Base-by-base conservation (phyloP, 1,140 invertebrate genomes). In the Venturia canescens region DNA sequence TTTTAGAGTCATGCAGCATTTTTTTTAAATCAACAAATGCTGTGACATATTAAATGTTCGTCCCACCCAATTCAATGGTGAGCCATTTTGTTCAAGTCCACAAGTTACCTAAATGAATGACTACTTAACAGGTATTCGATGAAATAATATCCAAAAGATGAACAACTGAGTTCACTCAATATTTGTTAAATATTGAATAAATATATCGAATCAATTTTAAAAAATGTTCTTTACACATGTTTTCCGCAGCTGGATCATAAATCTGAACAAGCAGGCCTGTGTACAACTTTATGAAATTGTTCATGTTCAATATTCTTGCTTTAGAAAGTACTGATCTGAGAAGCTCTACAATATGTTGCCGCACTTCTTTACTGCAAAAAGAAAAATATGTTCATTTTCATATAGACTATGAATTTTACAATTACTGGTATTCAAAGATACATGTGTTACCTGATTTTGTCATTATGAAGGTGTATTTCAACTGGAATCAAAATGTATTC, bases 401-500 rank as follows among this genome's bases (percentile, higher is more conserved):
- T 4, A 34, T 34, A 4, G 38, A 44, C 13, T 13, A 44, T 9
- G 2, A 1, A 44, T 13, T 13, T 44, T 44, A 11, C 13, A 44
- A 44, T 44, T 44, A 44, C 5, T 9, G 2, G 7, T 11, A 44
- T 44, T 13, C 7, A 4, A 44, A 44, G 38, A 11, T 44, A 44
- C 38, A 11, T 1, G 1, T 3, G 85, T 86, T 92, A 93, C 93
- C 89, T 89, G 9, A 91, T 82, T 77, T 86, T 86, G 26, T 88
- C 81, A 79, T 89, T 90, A 77, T 90, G 91, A 21, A 94, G 83
- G 84, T 93, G 92, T 7, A 90, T 88, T 15, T 91, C 89, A 50
- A 93, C 88, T 2, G 93, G 93, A 77, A 92, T 92, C 44, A 93
- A 86, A 79, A 94, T 87, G 83, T 93, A 93, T 80, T 92, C 91